Conservation (phyloP, 2,888 invertebrate species). For the Smittia aterrima region DNA sequence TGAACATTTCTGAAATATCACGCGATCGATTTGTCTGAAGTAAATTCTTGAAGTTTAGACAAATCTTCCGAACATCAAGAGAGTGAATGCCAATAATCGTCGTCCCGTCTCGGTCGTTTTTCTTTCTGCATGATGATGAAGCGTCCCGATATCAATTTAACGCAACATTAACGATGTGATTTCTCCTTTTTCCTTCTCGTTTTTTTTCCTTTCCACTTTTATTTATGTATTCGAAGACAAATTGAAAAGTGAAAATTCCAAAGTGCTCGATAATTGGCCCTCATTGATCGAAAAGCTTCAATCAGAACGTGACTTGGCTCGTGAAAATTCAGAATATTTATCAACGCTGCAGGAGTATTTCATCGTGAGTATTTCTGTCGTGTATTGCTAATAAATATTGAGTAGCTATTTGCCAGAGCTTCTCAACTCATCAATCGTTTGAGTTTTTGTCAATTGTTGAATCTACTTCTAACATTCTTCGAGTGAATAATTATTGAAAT, state of each 20-base stretch:
- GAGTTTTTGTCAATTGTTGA: too few relatives aligned
- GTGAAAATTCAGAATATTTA: slow-evolving; percentile 53
- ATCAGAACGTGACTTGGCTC: slow-evolving; percentile 49
- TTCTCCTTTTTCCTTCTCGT: neutral
- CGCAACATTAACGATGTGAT: slow-evolving; percentile 20
- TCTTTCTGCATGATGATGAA: neutral
- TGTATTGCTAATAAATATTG: neutral
- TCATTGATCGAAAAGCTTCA: slow-evolving; percentile 45
- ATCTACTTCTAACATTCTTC: too few relatives aligned
- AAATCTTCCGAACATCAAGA: too few relatives aligned
- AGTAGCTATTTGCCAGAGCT: neutral
- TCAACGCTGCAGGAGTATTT: slow-evolving; percentile 52
- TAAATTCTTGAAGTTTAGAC: too few relatives aligned
- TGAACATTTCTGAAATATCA: too few relatives aligned
- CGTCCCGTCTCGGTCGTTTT: too few relatives aligned
- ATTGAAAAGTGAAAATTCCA: slow-evolving; percentile 45
- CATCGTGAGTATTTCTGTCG: slow-evolving; percentile 52
- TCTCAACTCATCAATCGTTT: neutral
- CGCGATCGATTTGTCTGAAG: too few relatives aligned
- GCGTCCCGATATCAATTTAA: slow-evolving; percentile 29
- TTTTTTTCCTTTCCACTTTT: neutral
- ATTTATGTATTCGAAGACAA: slow-evolving; percentile 38
- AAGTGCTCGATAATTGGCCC: slow-evolving; percentile 47
- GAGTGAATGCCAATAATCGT: too few relatives aligned
- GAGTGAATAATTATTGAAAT: too few relatives aligned